Evolutionary conservation across 2,888 invertebrate species (phyloP).

Genomic region (Rotaria socialis): DNA sequence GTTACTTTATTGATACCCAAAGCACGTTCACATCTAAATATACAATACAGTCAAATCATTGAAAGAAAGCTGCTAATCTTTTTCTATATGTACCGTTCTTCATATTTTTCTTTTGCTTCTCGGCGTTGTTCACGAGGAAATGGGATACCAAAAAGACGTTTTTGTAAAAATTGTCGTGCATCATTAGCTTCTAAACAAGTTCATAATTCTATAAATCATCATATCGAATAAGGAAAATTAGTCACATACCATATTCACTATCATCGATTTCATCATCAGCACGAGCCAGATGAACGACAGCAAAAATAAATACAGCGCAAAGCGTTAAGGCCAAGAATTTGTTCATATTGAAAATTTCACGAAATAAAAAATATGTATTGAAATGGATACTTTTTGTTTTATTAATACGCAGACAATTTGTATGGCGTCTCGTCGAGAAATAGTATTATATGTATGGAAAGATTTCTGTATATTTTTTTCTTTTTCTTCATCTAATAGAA

Average conservation of each 20-base stretch:
- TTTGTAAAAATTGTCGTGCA: constrained; percentile 18
- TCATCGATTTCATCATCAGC: background rate
- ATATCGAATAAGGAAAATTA: background rate
- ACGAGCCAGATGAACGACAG: background rate
- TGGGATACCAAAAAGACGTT: constrained; percentile 26
- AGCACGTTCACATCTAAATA: constrained; percentile 39
- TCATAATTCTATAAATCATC: background rate
- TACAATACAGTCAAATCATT: background rate
- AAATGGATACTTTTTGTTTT: too few relatives aligned
- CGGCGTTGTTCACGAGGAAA: constrained; percentile 43
- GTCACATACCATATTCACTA: background rate
- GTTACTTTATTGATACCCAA: constrained; percentile 30
- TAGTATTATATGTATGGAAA: background rate
- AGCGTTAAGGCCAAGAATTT: background rate
- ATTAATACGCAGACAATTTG: background rate
- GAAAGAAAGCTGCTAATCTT: background rate
- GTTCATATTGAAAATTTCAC: background rate
- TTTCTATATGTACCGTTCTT: background rate
- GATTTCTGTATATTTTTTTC: background rate
- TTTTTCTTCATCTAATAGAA: background rate
- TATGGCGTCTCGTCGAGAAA: background rate
- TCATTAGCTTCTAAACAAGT: background rate
- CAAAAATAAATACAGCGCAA: background rate
- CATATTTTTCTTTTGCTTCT: constrained; percentile 43
- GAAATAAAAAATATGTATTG: background rate